Percentiles rank a stretch among this genome's conserved stretches.
Evolutionary conservation across 2,797 vertebrate genomes (phyloP).

Genomic region (Pseudopleuronectes americanus): DNA sequence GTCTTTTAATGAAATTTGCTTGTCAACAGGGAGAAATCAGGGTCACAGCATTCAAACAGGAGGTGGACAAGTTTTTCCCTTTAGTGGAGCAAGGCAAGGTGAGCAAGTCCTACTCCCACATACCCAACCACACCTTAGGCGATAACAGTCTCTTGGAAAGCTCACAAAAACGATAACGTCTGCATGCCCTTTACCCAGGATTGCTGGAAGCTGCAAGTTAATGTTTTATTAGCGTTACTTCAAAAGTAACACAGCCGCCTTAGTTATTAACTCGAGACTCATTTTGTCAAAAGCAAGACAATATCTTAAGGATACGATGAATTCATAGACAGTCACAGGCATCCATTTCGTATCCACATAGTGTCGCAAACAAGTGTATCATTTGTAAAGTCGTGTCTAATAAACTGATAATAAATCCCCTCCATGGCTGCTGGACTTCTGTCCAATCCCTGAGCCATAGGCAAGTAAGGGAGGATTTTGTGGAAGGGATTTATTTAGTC

Average conservation of each 20-base stretch:
- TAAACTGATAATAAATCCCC: slow-evolving; percentile 44
- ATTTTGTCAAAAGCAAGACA: background rate
- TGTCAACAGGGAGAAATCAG: slow-evolving; percentile 93
- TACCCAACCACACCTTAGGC: slow-evolving; percentile 19
- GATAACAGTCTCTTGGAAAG: slow-evolving; percentile 42
- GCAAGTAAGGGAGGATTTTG: slow-evolving; percentile 49
- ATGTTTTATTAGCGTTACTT: background rate
- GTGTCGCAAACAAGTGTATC: slow-evolving; percentile 36
- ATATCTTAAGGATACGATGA: slow-evolving; percentile 7
- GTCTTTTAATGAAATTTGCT: slow-evolving; percentile 45
- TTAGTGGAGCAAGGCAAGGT: slow-evolving; percentile 97
- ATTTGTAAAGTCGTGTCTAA: slow-evolving; percentile 27
- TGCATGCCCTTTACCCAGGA: background rate
- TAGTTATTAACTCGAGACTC: background rate
- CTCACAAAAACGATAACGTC: background rate
- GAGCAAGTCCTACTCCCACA: slow-evolving; percentile 59
- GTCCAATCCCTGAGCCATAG: slow-evolving; percentile 35
- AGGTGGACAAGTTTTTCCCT: slow-evolving; percentile 95
- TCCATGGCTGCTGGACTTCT: slow-evolving; percentile 34
- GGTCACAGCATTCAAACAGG: slow-evolving; percentile 95
- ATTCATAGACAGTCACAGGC: slow-evolving; percentile 12
- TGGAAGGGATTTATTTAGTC: slow-evolving; percentile 30
- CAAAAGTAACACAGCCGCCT: background rate
- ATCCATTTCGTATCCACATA: slow-evolving; percentile 21
- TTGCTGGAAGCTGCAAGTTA: background rate